Conservation (phyloP, 2,888 invertebrate species). For the Ariolimax columbianus region DNA sequence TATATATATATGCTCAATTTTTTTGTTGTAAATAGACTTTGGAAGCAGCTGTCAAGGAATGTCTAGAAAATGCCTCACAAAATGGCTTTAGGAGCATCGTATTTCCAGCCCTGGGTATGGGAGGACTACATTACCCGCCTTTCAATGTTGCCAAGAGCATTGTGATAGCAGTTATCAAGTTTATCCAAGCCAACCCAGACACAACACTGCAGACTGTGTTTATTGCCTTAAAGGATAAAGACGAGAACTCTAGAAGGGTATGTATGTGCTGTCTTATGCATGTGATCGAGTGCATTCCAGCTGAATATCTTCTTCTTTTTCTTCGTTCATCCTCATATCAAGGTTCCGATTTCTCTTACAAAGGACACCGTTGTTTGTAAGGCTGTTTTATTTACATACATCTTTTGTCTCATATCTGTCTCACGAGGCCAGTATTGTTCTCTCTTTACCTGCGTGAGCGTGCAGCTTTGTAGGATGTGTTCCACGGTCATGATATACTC, state of each 20-base stretch:
- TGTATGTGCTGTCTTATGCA: background rate
- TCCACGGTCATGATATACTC: too few species aligned
- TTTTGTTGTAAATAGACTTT: background rate
- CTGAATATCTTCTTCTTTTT: too few species aligned
- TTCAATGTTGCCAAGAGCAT: slow-evolving; percentile 5
- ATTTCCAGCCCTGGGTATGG: slow-evolving; percentile 35
- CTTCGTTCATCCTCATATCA: too few species aligned
- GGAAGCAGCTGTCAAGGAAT: background rate
- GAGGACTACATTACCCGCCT: slow-evolving; percentile 15
- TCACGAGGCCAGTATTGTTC: too few species aligned
- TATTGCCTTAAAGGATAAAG: background rate
- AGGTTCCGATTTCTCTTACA: too few species aligned
- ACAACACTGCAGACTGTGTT: background rate
- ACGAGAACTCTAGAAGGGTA: slow-evolving; percentile 5
- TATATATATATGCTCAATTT: background rate
- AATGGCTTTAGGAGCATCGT: background rate
- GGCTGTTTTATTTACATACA: too few species aligned
- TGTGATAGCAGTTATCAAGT: background rate
- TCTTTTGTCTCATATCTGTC: too few species aligned
- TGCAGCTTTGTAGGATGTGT: too few species aligned
- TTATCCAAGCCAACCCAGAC: background rate
- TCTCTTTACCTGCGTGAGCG: too few species aligned
- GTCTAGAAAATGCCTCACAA: background rate
- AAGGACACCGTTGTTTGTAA: too few species aligned
- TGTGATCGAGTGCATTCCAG: too few species aligned